Conservation (phyloP, 1,140 invertebrate species). For the Maniola jurtina region DNA sequence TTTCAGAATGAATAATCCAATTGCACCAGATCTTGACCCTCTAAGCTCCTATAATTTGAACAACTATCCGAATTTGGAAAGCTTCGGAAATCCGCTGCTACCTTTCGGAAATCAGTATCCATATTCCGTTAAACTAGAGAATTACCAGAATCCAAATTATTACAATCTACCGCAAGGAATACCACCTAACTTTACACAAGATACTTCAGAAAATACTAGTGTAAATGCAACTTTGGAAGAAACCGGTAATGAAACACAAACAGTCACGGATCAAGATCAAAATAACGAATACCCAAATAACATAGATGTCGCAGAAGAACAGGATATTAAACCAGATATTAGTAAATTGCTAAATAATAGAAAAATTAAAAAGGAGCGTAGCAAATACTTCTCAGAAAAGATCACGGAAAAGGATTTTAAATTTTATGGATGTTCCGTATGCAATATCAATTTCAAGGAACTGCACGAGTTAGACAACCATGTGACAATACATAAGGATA, state of each 20-base stretch:
- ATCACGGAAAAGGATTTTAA: conserved; percentile 57
- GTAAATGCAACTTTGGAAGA: neutral
- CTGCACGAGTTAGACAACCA: conserved; percentile 58
- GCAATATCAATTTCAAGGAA: conserved; percentile 53
- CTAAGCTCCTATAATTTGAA: conserved; percentile 28
- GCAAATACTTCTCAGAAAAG: conserved; percentile 57
- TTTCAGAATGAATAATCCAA: conserved; percentile 33
- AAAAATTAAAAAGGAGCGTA: conserved; percentile 45
- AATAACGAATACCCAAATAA: neutral
- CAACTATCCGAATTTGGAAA: conserved; percentile 26
- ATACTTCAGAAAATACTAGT: neutral
- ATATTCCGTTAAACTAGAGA: conserved; percentile 22
- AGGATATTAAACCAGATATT: conserved; percentile 28
- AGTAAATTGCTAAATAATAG: conserved; percentile 17
- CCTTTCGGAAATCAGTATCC: conserved; percentile 4
- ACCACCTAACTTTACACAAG: neutral
- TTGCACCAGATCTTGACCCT: conserved; percentile 36
- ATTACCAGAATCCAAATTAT: conserved; percentile 19
- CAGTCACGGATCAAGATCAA: neutral
- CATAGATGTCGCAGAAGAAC: conserved; percentile 6
- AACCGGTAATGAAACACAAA: neutral
- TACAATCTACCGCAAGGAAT: conserved; percentile 1
- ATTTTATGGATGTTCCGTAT: conserved; percentile 66
- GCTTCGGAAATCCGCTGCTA: conserved; percentile 11
- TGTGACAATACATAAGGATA: conserved; percentile 58